These are phyloP conservation scores for Xestobium rufovillosum DNA, from an alignment of 2,888 invertebrate genomes.

Conservation along the genomic window DNA sequence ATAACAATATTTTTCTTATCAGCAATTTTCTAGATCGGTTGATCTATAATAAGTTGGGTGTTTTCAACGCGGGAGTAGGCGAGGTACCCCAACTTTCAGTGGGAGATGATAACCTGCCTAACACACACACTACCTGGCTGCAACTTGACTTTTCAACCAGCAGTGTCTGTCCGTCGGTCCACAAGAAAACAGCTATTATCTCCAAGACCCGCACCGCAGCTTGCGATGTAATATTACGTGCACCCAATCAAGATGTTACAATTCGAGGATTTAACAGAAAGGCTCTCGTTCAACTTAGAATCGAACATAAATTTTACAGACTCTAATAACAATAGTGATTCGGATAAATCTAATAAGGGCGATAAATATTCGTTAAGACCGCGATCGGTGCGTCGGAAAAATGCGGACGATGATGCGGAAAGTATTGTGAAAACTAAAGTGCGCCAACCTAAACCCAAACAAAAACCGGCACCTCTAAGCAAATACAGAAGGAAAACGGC, in stretches of 20 bases:
- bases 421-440: constrained; percentile 13
- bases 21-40: too few relatives aligned
- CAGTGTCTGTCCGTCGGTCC: too few relatives aligned
- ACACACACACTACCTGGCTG: too few relatives aligned
- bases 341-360: constrained; percentile 27
- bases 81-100: constrained; percentile 2
- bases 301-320: constrained; percentile 31
- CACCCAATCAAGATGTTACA: constrained; percentile 30
- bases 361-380: constrained; percentile 43
- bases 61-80: constrained; percentile 3
- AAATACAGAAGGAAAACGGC: constrained; percentile 63
- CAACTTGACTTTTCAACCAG: too few relatives aligned
- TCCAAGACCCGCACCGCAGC: constrained; percentile 7
- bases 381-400: constrained; percentile 32
- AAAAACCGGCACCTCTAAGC: constrained; percentile 50
- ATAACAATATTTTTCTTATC: too few relatives aligned
- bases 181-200: too few relatives aligned
- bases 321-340: constrained; percentile 38
- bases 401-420: constrained; percentile 12
- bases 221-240: background rate
- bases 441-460: constrained; percentile 26
- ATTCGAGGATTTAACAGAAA: constrained; percentile 37
- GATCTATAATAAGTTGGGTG: too few relatives aligned
- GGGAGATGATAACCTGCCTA: constrained; percentile 5
- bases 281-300: constrained; percentile 34